Conservation (phyloP, 2,797 vertebrate genomes). For the Okamejei kenojei region DNA sequence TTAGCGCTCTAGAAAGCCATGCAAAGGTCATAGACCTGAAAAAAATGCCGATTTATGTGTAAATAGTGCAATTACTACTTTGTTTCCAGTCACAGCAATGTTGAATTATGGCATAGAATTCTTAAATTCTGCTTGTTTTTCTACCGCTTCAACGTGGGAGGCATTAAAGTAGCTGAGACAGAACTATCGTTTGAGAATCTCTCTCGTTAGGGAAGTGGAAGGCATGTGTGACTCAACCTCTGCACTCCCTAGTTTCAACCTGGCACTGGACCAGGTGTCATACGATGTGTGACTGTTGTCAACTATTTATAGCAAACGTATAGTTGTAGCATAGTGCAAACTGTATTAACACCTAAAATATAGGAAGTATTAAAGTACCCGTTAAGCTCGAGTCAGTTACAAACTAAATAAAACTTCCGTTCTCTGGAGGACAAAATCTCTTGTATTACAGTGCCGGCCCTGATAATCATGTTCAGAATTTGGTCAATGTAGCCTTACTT, state of each 20-base stretch:
- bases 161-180: background rate
- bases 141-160: background rate
- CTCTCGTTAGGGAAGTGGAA: conserved; percentile 16
- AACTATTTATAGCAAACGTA: background rate
- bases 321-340: background rate
- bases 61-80: background rate
- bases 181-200: background rate
- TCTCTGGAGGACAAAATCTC: background rate
- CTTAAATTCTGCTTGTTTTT: background rate
- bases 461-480: background rate
- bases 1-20: background rate
- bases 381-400: background rate
- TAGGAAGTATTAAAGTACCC: background rate
- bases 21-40: background rate
- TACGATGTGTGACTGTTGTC: background rate
- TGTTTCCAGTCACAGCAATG: too few relatives aligned
- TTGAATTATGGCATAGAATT: background rate
- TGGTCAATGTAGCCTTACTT: background rate
- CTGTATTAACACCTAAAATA: background rate
- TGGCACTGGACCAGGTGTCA: background rate
- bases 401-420: background rate
- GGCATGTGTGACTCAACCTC: background rate
- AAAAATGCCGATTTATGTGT: background rate
- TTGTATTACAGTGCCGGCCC: background rate
- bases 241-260: background rate